Evolutionary conservation across 2,888 invertebrate genomes (phyloP), one percentile per base, ranked within the genome.

Genomic region (Leucania comma): DNA sequence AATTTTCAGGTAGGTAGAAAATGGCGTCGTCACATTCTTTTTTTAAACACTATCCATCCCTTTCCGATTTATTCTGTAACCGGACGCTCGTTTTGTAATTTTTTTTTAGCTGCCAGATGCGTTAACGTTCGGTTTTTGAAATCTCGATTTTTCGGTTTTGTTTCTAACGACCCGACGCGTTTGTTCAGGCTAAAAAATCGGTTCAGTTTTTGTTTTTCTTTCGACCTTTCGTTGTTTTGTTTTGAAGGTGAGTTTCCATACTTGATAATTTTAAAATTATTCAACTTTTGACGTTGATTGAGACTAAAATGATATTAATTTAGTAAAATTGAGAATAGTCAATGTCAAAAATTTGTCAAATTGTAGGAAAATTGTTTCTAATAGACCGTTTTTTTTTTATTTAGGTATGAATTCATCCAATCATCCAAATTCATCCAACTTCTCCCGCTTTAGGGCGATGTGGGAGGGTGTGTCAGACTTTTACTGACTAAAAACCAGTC

Each of bases 31-130:
- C 1, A 22, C 6, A 14, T 76, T 67, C 24, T 0, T 81, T 76
- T 80, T 77, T 80, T 26, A 54, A 68, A 75, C 46, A 75, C 58
- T 53, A 78, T 65, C 61, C 56, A 64, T 64, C 24, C 29, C 57
- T 82, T 73, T 73, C 68, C 75, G 64, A 80, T 82, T 66, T 65
- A 80, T 68, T 68, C 62, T 74, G 83, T 82, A 72, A 78, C 79
- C n/a, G 82, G 56, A 51, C 54, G 29, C 42, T 53, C 61, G 26
- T 68, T 79, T 79, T 82, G 59, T 60, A 1, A 38, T 14, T 65
- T 62, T 78, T n/a, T 82, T 79, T 73, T 58, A 54, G 22, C 75
- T 66, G 83, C 67, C 79, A 79, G 62, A 64, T 73, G 53, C 62
- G 82, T 78, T 69, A 69, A 62, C 69, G 60, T 78, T 70, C 67